phyloP scores from a whole-genome alignment of 2,113 vertebrate genomes.

The Sander lucioperca region DNA sequence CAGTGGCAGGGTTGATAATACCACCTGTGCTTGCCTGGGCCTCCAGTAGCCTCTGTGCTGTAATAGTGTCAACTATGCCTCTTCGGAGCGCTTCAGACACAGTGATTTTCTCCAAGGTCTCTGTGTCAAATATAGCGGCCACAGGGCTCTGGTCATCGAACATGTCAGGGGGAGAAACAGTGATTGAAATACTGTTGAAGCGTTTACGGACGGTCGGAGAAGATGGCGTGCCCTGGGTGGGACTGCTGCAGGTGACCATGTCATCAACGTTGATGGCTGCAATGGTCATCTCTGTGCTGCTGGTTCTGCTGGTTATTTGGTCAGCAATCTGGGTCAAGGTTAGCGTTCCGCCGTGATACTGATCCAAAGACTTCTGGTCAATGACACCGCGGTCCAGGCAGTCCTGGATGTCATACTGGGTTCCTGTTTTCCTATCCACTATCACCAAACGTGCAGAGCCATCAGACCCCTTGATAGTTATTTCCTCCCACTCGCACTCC shows the following conservation, averaged over 20 bases:
- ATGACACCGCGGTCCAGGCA: conserved; percentile 89
- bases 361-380: conserved; percentile 87
- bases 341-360: conserved; percentile 90
- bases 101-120: conserved; percentile 97
- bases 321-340: conserved; percentile 95
- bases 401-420: conserved; percentile 94
- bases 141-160: conserved; percentile 93
- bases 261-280: conserved; percentile 78
- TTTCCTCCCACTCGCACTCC: conserved; percentile 99
- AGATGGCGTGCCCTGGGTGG: conserved; percentile 76
- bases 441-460: conserved; percentile 91
- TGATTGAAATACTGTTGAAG: conserved; percentile 84
- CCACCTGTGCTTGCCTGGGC: conserved; percentile 96
- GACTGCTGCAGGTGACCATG: conserved; percentile 82
- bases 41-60: conserved; percentile 93
- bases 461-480: conserved; percentile 91
- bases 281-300: conserved; percentile 73
- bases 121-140: conserved; percentile 95
- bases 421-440: conserved; percentile 95
- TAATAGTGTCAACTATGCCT: conserved; percentile 94
- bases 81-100: conserved; percentile 90
- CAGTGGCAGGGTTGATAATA: conserved; percentile 91
- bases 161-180: conserved; percentile 88
- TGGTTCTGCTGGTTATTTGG: conserved; percentile 87
- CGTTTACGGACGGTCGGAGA: conserved; percentile 84